phyloP scores from a whole-genome alignment of 2,113 vertebrate genomes.

The Xerus inauris region DNA sequence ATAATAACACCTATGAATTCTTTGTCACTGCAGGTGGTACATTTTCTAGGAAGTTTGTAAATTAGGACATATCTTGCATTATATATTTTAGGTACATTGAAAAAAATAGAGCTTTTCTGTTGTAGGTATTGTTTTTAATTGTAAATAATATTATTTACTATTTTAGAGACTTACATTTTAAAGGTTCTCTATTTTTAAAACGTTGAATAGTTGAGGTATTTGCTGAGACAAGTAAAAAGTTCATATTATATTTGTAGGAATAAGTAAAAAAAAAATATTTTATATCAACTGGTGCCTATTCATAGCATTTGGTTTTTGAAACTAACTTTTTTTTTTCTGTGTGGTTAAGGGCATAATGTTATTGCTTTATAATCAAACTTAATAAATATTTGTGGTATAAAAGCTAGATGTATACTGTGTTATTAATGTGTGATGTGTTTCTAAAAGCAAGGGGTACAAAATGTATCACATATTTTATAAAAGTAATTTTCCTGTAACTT shows the following conservation, averaged over 20 bases:
- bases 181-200: not conserved
- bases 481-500: not conserved
- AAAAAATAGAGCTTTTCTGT: not conserved
- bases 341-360: not conserved
- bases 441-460: not conserved
- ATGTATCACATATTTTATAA: not conserved
- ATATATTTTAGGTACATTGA: not conserved
- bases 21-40: constrained; percentile 8
- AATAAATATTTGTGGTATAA: not conserved
- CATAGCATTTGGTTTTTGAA: not conserved
- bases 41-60: constrained; percentile 26
- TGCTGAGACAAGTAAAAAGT: not conserved
- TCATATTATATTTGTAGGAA: not conserved
- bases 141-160: not conserved
- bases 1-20: not conserved
- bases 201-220: not conserved
- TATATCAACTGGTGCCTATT: not conserved
- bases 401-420: not conserved
- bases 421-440: not conserved
- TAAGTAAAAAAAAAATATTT: not conserved
- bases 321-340: not conserved
- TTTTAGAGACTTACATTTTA: not conserved
- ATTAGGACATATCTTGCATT: not conserved
- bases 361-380: not conserved
- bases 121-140: not conserved